Conservation (phyloP, 2,888 invertebrate species). For the Prenolepis imparis region DNA sequence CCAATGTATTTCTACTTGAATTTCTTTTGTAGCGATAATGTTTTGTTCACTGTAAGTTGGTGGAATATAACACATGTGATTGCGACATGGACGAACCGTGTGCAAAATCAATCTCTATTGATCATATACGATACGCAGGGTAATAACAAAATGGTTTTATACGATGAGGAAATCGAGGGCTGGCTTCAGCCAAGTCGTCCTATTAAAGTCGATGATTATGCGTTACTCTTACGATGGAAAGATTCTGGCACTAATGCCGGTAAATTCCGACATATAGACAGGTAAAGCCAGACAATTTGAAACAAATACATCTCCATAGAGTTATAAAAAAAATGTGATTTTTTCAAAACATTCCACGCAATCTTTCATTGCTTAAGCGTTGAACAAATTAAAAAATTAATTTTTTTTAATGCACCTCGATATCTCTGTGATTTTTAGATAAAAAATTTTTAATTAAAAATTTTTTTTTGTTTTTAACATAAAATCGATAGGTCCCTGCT, state of each 20-base stretch:
- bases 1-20: conserved; percentile 12
- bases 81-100: conserved; percentile 94
- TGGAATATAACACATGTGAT: conserved; percentile 89
- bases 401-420: not conserved
- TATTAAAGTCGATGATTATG: conserved; percentile 87
- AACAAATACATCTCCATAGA: too few species aligned
- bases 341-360: not conserved
- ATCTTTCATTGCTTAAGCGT: not conserved
- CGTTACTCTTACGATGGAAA: conserved; percentile 84
- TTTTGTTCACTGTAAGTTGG: conserved; percentile 92
- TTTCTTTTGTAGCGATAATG: conserved; percentile 87
- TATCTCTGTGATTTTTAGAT: too few species aligned
- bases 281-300: conserved; percentile 18
- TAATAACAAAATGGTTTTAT: conserved; percentile 82
- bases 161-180: conserved; percentile 89
- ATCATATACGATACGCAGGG: conserved; percentile 88
- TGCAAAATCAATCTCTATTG: conserved; percentile 91
- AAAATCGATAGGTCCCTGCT: too few species aligned
- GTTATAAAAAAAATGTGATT: not conserved
- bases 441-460: too few species aligned
- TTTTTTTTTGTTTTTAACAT: too few species aligned
- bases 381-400: not conserved
- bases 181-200: conserved; percentile 90
- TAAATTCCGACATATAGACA: conserved; percentile 82
- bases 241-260: conserved; percentile 78